Percentiles rank a stretch among this genome's conserved stretches.
Evolutionary conservation across 2,113 vertebrate species (phyloP).

Genomic region (Pseudopodoces humilis): DNA sequence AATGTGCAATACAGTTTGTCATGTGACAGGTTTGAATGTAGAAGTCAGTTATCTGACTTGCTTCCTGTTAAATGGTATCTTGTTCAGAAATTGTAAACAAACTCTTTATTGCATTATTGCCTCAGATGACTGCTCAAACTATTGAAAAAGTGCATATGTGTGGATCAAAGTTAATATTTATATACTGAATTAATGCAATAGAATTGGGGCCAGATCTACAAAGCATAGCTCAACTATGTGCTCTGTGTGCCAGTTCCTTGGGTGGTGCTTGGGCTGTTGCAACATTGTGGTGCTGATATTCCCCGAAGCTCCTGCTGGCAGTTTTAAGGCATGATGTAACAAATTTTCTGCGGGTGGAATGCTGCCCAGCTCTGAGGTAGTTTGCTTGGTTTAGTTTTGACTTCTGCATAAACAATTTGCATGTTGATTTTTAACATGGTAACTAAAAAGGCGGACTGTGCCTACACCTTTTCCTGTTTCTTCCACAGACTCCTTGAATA

Average conservation of each 20-base stretch:
- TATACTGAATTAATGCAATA: background rate
- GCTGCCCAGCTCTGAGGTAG: constrained; percentile 20
- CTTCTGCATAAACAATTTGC: background rate
- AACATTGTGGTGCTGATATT: background rate
- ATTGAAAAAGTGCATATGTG: background rate
- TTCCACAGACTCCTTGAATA: background rate
- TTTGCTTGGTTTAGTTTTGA: constrained; percentile 30
- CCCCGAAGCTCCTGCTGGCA: background rate
- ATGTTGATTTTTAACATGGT: background rate
- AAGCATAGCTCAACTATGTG: background rate
- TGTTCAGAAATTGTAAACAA: background rate
- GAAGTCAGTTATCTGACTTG: background rate
- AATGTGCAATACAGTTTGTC: background rate
- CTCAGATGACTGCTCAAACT: background rate
- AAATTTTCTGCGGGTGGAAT: background rate
- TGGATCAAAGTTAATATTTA: background rate
- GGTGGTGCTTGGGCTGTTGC: background rate
- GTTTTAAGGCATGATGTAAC: background rate
- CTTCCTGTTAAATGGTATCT: background rate
- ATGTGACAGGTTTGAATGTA: background rate
- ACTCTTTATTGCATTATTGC: background rate
- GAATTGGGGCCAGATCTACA: background rate
- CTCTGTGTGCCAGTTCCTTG: background rate
- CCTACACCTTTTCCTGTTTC: background rate
- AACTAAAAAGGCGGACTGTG: background rate